Evolutionary conservation across 2,888 invertebrate genomes (phyloP), one percentile per base, ranked within the genome.

Genomic region (Trichogramma dendrolimi): DNA sequence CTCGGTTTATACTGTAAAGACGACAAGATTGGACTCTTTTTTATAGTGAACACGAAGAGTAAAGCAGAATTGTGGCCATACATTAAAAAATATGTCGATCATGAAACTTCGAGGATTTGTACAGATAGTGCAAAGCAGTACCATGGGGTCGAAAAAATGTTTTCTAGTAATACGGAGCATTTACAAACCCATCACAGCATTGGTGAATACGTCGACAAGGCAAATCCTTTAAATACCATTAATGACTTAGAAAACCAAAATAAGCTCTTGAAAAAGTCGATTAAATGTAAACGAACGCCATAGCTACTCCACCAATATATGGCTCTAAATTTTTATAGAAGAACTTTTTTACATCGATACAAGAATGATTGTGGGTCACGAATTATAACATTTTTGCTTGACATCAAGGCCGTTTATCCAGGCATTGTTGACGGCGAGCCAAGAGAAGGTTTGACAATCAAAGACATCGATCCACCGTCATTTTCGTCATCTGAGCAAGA

Each of bases 61-160:
- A 61, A 63, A 46, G 38, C 40, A 46, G 63, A 63, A 38, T 44
- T 63, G 52, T 63, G 63, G 63, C 60, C 63, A 47, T 61, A 56
- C 54, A 61, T 63, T 6, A 38, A 48, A 27, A 49, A 48, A 39
- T 58, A 38, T 38, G 49, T 58, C 5, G 40, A 58, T 10, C 10
- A 4, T 7, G 42, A 48, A 49, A 58, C 58, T 56, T 56, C 27
- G 10, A 40, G 49, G n/a, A 49, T 42, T 14, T 58, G 41, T 11
- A 58, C 49, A 5, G 58, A 58, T 40, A 54, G 44, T 50, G 57
- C 55, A 7, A 55, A 46, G 27, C 55, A 55, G 27, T 55, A 55
- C 11, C 6, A 6, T 4, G 14, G 27, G 4, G 55, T 55, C 5
- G 55, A 55, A 10, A 46, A n/a, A 5, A 55, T 55, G 11, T 55